These are phyloP conservation scores for Perca flavescens DNA, from an alignment of 2,113 vertebrate genomes.

Conservation along the genomic window DNA sequence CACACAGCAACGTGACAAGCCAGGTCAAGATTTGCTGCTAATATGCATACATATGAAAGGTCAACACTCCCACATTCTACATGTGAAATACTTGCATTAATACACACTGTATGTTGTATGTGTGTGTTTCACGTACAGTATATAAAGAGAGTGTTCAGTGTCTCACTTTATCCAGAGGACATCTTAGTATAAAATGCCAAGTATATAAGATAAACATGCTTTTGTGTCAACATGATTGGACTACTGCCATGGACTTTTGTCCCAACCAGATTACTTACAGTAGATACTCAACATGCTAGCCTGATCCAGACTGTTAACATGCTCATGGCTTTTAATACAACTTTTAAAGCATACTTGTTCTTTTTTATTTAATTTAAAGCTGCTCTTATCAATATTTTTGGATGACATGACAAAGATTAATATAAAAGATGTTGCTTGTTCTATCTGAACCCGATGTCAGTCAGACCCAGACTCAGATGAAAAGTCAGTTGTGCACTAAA, in stretches of 20 bases:
- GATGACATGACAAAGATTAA: background rate
- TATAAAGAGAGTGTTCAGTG: background rate
- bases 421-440: background rate
- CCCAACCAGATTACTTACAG: background rate
- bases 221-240: background rate
- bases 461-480: too few species aligned
- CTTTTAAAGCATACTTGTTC: background rate
- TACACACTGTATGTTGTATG: background rate
- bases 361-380: background rate
- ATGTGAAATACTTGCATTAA: slow-evolving; percentile 4
- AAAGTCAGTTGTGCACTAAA: too few species aligned
- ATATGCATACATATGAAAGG: background rate
- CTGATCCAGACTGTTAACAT: background rate
- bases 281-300: background rate
- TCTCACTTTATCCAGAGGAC: background rate
- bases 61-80: background rate
- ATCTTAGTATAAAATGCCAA: background rate
- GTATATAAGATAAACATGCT: too few species aligned
- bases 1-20: background rate
- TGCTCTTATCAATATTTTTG: background rate
- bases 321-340: background rate
- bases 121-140: background rate
- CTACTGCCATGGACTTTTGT: background rate
- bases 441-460: too few species aligned
- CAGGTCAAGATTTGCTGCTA: background rate